Evolutionary conservation across 2,113 vertebrate species (phyloP), one percentile per base, ranked within the genome.

Genomic region (Gavialis gangeticus): DNA sequence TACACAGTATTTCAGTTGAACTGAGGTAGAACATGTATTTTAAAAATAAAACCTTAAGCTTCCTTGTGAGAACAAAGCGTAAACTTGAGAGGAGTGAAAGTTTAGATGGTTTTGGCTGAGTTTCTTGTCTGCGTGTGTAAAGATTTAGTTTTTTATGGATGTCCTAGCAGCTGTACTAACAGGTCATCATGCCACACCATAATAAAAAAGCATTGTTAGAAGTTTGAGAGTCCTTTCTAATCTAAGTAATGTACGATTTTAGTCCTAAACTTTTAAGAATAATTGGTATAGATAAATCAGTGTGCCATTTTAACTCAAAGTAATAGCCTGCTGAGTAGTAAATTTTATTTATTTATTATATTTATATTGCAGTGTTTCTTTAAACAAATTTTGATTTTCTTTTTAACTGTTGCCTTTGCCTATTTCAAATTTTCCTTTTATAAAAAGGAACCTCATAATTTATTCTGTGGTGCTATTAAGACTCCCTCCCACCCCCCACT

Each of bases 181-280:
- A 82, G 28, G 19, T 2, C 79, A 58, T 80, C 0, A 0, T 80
- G 10, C 18, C 46, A 77, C 46, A 46, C 8, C 46, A 18, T 46
- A 46, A 46, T 46, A 73, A 66, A 30, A 46, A 46, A 46, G 3
- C 2, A 4, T 30, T 79, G 30, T 85, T 67, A 24, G 8, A 18
- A 54, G 16, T 27, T 75, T 88, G 66, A 88, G 28, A 30, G 18
- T 22, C 8, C 92, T 3, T 76, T 58, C 30, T n/a, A 1, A 3
- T 21, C 12, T 87, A 69, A 81, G 54, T 85, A 8, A 22, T 84
- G 2, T 57, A 69, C 66, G 46, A 58, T 69, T 88, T 93, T 82
- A 27, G 22, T 3, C 34, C 62, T 85, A 63, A 84, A 59, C 0
- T 64, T 67, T 67, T 37, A 59, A 76, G 57, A 46, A 46, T 59